Evolutionary conservation across 2,888 invertebrate genomes (phyloP), one percentile per base, ranked within the genome.

Genomic region (Sphaerophoria rueppellii): DNA sequence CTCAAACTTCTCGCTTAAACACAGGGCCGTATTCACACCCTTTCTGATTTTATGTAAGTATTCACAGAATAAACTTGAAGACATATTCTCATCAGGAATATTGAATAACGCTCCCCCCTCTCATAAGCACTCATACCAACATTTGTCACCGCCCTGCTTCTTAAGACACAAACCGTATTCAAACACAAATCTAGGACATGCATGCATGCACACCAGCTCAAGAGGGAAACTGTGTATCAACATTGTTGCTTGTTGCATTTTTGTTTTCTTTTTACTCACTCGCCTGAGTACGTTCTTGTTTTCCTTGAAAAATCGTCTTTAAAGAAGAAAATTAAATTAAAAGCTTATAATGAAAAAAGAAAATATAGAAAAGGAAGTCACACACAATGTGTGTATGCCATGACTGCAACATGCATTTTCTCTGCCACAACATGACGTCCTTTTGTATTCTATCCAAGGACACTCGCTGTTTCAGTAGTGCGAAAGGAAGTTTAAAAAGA

Each of bases 261-360:
- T 55, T 72, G 58, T 55, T 72, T 83, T 76, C 54, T 54, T 60
- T 60, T 52, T 75, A 55, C 37, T 32, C 55, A 58, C 35, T 67
- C 60, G 34, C 48, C 16, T 12, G 35, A 54, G 73, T 67, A 57
- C n/a, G 14, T 76, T 81, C 60, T 67, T 60, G 75, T 63, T 65
- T 70, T 50, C 35, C 16, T 43, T n/a, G 35, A 61, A 46, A 35
- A 43, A 69, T 69, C 70, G 65, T 76, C 72, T 76, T 65, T 34
- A 85, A 81, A 81, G 76, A 70, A 74, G 65, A 80, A 85, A 81
- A 81, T 85, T 73, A 52, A 76, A 85, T 85, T 85, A 85, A 85
- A 81, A 73, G 76, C 74, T 67, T 67, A 35, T 65, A 43, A 43
- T 9, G 12, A 9, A 43, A 43, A 43, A 43, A 43, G 9, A 43